phyloP scores from a whole-genome alignment of 2,888 invertebrate species.

The Norana najaformis region DNA sequence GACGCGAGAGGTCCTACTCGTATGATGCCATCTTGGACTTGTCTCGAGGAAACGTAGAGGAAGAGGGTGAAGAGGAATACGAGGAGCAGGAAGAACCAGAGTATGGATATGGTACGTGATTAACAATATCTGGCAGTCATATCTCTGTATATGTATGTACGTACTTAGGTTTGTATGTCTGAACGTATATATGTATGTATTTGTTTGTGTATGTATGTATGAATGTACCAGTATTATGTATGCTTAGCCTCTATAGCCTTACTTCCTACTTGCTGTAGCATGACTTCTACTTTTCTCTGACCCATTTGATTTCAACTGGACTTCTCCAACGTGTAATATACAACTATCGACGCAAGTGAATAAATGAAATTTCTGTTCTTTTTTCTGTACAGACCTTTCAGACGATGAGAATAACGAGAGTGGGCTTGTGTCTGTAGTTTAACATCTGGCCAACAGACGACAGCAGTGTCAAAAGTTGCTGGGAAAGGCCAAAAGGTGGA shows the following conservation, averaged over 20 bases:
- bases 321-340: no score
- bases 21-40: neutral
- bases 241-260: no score
- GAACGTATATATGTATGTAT: no score
- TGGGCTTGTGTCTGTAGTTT: conserved; percentile 13
- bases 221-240: neutral
- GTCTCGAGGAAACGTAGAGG: neutral
- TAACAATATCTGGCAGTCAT: neutral
- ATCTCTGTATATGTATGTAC: no score
- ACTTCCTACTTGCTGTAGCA: no score
- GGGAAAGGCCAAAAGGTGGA: neutral
- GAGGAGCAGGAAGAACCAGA: neutral
- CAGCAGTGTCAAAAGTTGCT: neutral
- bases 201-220: neutral
- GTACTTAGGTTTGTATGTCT: no score
- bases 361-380: neutral
- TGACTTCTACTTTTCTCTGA: no score
- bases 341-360: no score
- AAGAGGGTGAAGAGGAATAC: neutral
- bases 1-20: neutral
- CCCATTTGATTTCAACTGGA: no score
- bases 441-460: neutral
- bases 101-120: neutral
- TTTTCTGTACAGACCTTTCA: neutral
- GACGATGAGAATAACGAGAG: neutral